Percentiles rank a stretch among this genome's conserved stretches.
These are phyloP conservation scores for Subacronicta megacephala DNA, from an alignment of 2,888 invertebrate genomes.

Conservation along the genomic window DNA sequence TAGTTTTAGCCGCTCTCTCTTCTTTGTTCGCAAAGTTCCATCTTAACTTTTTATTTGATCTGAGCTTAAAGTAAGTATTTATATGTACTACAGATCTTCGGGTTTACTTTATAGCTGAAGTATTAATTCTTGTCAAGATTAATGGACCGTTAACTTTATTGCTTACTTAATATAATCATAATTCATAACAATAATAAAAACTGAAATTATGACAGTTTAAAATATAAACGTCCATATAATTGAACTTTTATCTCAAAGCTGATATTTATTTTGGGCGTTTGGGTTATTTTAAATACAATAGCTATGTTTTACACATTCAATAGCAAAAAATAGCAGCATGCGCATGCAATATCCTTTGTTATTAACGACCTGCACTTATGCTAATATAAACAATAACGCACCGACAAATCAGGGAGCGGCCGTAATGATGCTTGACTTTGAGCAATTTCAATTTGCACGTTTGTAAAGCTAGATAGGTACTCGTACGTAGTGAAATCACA, in stretches of 20 bases:
- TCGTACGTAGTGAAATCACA: constrained; percentile 57
- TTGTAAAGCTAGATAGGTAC: constrained; percentile 59
- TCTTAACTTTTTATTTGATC: too few species aligned
- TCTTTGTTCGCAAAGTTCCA: too few species aligned
- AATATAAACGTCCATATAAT: constrained; percentile 16
- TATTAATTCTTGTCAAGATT: constrained; percentile 24
- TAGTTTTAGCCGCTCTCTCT: too few species aligned
- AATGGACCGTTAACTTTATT: constrained; percentile 37
- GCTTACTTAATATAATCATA: too few species aligned
- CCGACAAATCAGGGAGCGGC: too few species aligned
- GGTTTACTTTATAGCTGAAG: constrained; percentile 21
- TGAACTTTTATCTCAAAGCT: constrained; percentile 30
- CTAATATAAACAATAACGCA: too few species aligned
- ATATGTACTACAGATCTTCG: too few species aligned
- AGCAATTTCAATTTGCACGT: constrained; percentile 52
- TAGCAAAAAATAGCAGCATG: constrained; percentile 35
- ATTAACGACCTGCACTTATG: too few species aligned
- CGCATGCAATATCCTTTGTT: constrained; percentile 1
- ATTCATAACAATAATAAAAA: too few species aligned
- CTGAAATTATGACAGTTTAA: too few species aligned
- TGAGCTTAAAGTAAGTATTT: too few species aligned
- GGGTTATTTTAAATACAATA: constrained; percentile 45
- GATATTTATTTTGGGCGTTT: constrained; percentile 22
- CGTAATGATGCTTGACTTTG: constrained; percentile 35
- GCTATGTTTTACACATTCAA: constrained; percentile 36